Base-by-base conservation (phyloP, 2,113 vertebrate species). In the Oriolus oriolus region DNA sequence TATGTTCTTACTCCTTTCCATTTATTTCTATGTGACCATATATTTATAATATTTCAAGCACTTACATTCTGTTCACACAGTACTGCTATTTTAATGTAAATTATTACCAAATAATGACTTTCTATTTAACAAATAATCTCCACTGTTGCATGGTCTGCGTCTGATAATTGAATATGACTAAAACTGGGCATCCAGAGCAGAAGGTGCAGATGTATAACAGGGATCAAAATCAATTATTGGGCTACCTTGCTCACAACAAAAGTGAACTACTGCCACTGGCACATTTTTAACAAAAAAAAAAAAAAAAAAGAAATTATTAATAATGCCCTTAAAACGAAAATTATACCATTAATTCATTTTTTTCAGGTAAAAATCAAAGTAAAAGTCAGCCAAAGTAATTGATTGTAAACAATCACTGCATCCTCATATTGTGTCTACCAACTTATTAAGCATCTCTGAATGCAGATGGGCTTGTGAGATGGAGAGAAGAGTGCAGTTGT, bases 71-170 rank as follows among this genome's bases (percentile, higher is more conserved):
- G 31, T 90, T 97, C 84, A 69, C 9, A 66, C 13, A 68, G 9
- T 56, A 87, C 57, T 91, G 20, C 45, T 95, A 87, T 95, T 96
- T 96, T 96, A 89, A 90, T 96, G 83, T 84, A 96, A 97, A 95
- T 94, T 7, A 69, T 89, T 92, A 79, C 37, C 79, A 84, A 95
- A 91, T 88, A 96, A 95, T 87, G n/a, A 87, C 50, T 96, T 96
- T 84, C 54, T 89, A 65, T 42, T 96, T 89, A 89, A 95, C 77
- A 86, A 78, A 71, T 74, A 53, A 76, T 92, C 56, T 89, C 42
- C 31, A 52, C 73, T 90, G 37, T 94, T 89, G 28, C 26, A 71
- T 31, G 24, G 81, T 63, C 74, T 84, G 41, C 24, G 30, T 78
- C 61, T 53, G 77, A 37, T 93, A 93, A 84, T 70, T 91, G 68